phyloP scores from a whole-genome alignment of 2,113 vertebrate species.

The Typhlomys cinereus region DNA sequence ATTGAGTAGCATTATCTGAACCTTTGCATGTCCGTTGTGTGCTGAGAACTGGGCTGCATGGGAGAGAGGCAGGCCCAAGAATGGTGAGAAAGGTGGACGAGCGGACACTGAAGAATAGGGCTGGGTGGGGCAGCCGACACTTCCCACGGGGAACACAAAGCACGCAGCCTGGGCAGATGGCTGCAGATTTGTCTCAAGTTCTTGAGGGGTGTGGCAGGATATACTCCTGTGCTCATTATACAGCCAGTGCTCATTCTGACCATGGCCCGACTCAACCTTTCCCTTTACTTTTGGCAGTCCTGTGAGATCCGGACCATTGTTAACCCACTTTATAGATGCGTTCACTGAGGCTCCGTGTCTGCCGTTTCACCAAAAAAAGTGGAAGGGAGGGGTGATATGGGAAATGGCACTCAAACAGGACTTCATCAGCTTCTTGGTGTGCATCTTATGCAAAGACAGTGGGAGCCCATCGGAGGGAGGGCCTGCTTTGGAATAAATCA shows the following conservation, averaged over 20 bases:
- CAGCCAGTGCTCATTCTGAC: accelerated
- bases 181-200: neutral
- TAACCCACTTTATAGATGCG: neutral
- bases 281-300: neutral
- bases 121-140: too few relatives aligned
- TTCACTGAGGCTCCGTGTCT: neutral
- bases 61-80: accelerated
- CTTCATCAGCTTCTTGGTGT: neutral
- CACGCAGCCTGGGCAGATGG: neutral
- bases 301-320: neutral
- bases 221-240: accelerated
- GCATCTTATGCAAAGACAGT: neutral
- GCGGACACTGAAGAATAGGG: neutral
- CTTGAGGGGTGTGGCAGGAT: neutral
- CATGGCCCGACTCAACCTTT: neutral
- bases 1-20: neutral
- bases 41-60: neutral
- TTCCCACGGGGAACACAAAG: neutral
- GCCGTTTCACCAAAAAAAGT: neutral
- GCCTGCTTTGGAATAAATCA: neutral
- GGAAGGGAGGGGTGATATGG: neutral
- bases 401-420: accelerated
- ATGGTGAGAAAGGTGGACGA: neutral
- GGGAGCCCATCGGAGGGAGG: neutral
- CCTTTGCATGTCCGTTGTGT: neutral